Evolutionary conservation across 2,113 vertebrate species (phyloP), one percentile per base, ranked within the genome.

Genomic region (Monarcha castaneiventris): DNA sequence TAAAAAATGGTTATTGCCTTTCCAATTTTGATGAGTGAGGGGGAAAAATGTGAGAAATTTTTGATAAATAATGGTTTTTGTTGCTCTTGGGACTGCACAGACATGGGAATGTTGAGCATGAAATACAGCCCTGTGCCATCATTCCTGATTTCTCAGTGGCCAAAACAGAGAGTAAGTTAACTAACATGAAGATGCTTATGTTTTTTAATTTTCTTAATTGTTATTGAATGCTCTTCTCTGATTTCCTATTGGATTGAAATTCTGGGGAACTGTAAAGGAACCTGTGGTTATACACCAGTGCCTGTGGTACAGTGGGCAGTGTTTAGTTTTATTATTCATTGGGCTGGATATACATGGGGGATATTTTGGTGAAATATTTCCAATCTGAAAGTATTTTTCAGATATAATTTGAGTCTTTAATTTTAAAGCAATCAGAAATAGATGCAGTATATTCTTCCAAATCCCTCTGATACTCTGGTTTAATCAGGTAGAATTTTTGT

Each of bases 61-160:
- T 68, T 49, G 37, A 25, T 76, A 54, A 63, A 13, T 23, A 46
- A n/a, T 63, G 49, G 11, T 44, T 75, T 25, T 48, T 43, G 5
- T 1, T 58, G 20, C 25, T 94, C 22, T 66, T 37, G 48, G 37
- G n/a, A 13, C 37, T 48, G 7, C 11, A 48, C 44, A 76, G 54
- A 13, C 2, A 1, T 13, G 25, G 56, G 46, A 51, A 35, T 8
- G 20, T 3, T 48, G 62, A 26, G 17, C 1, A 1, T 35, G 73
- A 49, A 75, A 55, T 55, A 19, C 62, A 79, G 25, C 23, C 21
- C 61, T 67, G 17, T 63, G 62, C 61, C 37, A 21, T n/a, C 21
- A 8, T 33, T 29, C 8, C 58, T 68, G 2, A 67, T 54, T 52
- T 77, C 32, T 18, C 44, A 35, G n/a, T 32, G 35, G 8, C 79